These are phyloP conservation scores for Hyla sarda DNA, from an alignment of 2,113 vertebrate genomes.

Conservation along the genomic window DNA sequence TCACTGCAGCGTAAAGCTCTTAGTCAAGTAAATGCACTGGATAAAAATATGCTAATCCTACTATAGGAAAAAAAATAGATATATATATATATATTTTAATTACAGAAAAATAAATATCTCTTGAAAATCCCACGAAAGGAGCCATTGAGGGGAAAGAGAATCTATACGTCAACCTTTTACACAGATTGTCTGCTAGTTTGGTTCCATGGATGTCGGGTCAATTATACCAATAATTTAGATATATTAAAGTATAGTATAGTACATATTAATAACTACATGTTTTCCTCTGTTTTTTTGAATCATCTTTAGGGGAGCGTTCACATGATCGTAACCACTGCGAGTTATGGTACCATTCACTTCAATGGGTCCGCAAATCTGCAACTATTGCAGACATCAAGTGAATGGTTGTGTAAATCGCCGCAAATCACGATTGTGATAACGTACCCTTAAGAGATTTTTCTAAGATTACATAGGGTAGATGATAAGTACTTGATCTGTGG, in stretches of 20 bases:
- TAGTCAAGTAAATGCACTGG: background rate
- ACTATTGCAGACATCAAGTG: no score
- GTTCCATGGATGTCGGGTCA: background rate
- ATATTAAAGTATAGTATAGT: no score
- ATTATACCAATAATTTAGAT: background rate
- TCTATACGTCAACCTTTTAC: constrained; percentile 20
- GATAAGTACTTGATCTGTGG: no score
- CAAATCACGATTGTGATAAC: no score
- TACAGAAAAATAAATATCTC: background rate
- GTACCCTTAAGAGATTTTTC: no score
- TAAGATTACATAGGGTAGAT: no score
- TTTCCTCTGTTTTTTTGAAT: background rate
- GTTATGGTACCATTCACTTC: no score
- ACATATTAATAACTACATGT: background rate
- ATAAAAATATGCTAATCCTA: background rate
- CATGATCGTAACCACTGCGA: no score
- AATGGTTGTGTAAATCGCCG: no score
- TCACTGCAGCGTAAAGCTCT: background rate
- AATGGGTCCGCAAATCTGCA: no score
- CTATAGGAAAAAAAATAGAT: background rate
- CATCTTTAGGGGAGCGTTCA: no score
- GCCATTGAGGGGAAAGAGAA: background rate
- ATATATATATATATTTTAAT: no score
- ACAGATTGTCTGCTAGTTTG: background rate
- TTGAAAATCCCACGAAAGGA: constrained; percentile 3